These are phyloP conservation scores for Pantherophis guttatus DNA, from an alignment of 2,113 vertebrate species.

Conservation along the genomic window DNA sequence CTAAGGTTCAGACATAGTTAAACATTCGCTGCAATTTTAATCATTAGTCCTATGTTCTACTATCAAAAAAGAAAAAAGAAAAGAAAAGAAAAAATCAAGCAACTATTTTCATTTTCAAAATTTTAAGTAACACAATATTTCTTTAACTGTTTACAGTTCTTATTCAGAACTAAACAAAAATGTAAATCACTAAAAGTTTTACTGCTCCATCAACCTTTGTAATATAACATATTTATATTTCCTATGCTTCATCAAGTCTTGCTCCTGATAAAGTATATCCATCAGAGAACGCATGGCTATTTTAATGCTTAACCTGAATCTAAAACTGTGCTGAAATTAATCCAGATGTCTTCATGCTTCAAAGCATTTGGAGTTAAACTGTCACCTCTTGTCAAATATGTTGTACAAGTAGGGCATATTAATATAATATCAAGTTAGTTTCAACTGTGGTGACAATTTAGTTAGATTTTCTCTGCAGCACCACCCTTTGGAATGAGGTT, in stretches of 20 bases:
- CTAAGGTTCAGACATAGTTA: conserved; percentile 48
- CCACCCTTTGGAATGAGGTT: background rate
- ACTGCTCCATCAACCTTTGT: background rate
- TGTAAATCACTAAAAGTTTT: background rate
- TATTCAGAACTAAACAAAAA: background rate
- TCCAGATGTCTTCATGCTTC: background rate
- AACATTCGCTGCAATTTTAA: conserved; percentile 25
- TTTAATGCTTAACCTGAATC: background rate
- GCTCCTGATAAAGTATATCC: background rate
- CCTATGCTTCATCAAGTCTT: background rate
- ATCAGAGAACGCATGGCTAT: background rate
- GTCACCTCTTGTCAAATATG: background rate
- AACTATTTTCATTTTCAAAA: background rate
- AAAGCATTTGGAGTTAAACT: background rate
- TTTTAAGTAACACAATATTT: background rate
- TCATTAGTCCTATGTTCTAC: background rate
- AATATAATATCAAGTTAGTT: background rate
- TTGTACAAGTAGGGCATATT: background rate
- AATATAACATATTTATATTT: background rate
- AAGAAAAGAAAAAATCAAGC: background rate
- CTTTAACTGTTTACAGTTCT: background rate
- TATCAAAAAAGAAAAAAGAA: background rate
- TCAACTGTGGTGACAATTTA: background rate
- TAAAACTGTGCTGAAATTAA: background rate
- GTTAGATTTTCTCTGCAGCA: background rate